These are phyloP conservation scores for Itoplectis maculator DNA, from an alignment of 2,888 invertebrate genomes.

Conservation along the genomic window DNA sequence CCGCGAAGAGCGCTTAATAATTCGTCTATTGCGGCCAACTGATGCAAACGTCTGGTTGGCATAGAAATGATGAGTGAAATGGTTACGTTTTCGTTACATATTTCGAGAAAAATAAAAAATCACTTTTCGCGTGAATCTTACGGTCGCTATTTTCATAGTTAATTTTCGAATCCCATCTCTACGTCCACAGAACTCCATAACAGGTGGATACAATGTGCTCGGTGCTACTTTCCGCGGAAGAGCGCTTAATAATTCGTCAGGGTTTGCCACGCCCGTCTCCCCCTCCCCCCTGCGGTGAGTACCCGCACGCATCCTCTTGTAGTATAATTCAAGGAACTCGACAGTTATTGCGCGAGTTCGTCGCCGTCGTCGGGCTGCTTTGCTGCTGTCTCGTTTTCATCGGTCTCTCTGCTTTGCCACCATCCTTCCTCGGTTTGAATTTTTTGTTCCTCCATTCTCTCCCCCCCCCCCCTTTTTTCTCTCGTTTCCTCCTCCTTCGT, in stretches of 20 bases:
- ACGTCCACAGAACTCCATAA: not conserved
- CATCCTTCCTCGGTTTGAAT: conserved; percentile 36
- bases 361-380: not conserved
- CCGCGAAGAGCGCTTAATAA: too few species aligned
- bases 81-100: too few species aligned
- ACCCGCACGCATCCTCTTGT: conserved; percentile 21
- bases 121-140: too few species aligned
- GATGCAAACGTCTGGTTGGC: conserved; percentile 2
- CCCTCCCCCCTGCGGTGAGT: not conserved
- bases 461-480: not conserved
- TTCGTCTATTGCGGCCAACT: not conserved
- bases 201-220: not conserved
- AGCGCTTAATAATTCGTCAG: conserved; percentile 30
- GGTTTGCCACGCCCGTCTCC: conserved; percentile 3
- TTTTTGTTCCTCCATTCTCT: too few species aligned
- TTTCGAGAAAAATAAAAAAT: too few species aligned
- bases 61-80: not conserved
- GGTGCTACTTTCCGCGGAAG: not conserved
- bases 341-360: conserved; percentile 55
- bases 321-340: conserved; percentile 49
- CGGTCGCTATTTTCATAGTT: not conserved
- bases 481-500: not conserved
- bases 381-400: conserved; percentile 20
- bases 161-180: not conserved
- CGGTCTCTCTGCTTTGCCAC: conserved; percentile 43